Evolutionary conservation across 2,888 invertebrate genomes (phyloP), one percentile per base, ranked within the genome.

Genomic region (Eupithecia centaureata): DNA sequence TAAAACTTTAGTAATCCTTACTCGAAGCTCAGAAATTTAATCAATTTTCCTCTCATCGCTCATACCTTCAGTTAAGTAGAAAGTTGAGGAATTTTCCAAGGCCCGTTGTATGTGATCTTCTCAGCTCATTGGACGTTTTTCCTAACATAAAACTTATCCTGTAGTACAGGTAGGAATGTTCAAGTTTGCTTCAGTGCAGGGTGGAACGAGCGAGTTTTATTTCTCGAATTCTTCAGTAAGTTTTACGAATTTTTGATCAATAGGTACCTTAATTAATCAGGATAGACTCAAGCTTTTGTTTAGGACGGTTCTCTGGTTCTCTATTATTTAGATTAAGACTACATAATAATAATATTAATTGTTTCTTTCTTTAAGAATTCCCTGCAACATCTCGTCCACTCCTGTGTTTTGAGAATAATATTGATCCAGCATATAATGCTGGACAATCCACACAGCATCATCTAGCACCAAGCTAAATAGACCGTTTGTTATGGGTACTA

Each of bases 121-220:
- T 65, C 75, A 76, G 76, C 74, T 75, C 77, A 81, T 82, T 82
- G 80, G 73, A 77, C 18, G 76, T 80, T 80, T 84, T 85, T 78
- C 79, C 76, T 74, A 72, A 71, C 71, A 79, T 84, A 82, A 82
- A 83, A 85, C 81, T 84, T 85, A 78, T 79, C 76, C 81, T 76
- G 80, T 81, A 81, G 78, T 77, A 63, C 79, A 79, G 78, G 80
- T 80, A 80, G 22, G 77, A 78, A 78, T 78, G 76, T 72, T 57
- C 70, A 47, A 47, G 47, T 47, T 47, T 69, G 13, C 13, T 52
- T 13, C 2, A 2, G 7, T 15, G 52, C 27, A 15, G 13, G 52
- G 25, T 5, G 51, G 13, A 27, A 22, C 18, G 47, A n/a, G 22
- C 18, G 8, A 4, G 42, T 8, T 47, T 47, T 1, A 10, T 10